A percentile compares a stretch with the other conserved stretches of the same genome.
phyloP scores from a whole-genome alignment of 2,888 invertebrate genomes.

The Mellilla xanthometata region DNA sequence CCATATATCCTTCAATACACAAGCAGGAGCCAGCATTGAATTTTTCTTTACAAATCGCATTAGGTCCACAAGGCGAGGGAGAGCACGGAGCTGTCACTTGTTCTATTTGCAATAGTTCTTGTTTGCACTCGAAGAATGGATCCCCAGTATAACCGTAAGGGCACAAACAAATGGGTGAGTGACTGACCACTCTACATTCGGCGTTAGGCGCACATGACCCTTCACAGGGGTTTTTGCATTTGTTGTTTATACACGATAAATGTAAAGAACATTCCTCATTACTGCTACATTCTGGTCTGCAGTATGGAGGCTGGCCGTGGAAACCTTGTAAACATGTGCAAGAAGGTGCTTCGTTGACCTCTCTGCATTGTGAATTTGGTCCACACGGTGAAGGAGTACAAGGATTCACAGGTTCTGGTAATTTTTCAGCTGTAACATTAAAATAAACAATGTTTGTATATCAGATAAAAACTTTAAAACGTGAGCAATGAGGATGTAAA shows the following conservation, averaged over 20 bases:
- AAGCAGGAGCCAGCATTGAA: slow-evolving; percentile 85
- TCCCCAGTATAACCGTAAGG: slow-evolving; percentile 87
- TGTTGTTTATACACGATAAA: slow-evolving; percentile 88
- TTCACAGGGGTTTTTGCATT: slow-evolving; percentile 90
- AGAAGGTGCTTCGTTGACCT: slow-evolving; percentile 86
- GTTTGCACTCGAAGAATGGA: slow-evolving; percentile 86
- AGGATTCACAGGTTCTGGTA: slow-evolving; percentile 81
- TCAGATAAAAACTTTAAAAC: no score
- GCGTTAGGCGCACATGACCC: slow-evolving; percentile 88
- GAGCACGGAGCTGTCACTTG: slow-evolving; percentile 79
- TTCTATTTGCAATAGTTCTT: slow-evolving; percentile 56
- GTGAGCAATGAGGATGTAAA: no score
- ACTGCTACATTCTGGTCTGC: slow-evolving; percentile 90
- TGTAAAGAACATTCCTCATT: slow-evolving; percentile 88
- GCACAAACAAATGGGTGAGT: slow-evolving; percentile 89
- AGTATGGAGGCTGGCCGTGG: slow-evolving; percentile 88
- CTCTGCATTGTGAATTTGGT: slow-evolving; percentile 87
- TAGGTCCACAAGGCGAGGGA: slow-evolving; percentile 85
- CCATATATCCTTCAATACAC: slow-evolving; percentile 87
- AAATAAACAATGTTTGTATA: no score
- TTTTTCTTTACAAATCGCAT: slow-evolving; percentile 85
- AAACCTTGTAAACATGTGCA: slow-evolving; percentile 89
- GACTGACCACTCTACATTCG: slow-evolving; percentile 89
- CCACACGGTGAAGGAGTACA: slow-evolving; percentile 92
- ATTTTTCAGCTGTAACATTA: slow-evolving; percentile 70